phyloP scores from a whole-genome alignment of 1,140 invertebrate species.

The Battus philenor region DNA sequence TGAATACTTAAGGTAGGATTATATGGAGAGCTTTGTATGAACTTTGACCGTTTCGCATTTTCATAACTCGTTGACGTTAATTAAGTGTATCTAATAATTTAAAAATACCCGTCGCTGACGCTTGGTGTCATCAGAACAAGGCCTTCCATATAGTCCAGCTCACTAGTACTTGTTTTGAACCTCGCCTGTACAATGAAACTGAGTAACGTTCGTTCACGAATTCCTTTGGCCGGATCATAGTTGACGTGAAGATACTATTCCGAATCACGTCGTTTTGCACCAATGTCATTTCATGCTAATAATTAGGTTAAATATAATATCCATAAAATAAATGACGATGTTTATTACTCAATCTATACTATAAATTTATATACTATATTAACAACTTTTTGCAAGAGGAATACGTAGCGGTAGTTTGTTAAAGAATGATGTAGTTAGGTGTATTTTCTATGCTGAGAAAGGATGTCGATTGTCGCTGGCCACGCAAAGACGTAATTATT shows the following conservation, averaged over 20 bases:
- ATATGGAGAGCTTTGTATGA: constrained; percentile 21
- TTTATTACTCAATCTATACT: constrained; percentile 13
- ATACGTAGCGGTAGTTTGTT: constrained; percentile 7
- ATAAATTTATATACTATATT: constrained; percentile 11
- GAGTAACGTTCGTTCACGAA: constrained; percentile 51
- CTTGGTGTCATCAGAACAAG: constrained; percentile 2
- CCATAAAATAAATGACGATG: constrained; percentile 9
- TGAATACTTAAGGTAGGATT: constrained; percentile 22
- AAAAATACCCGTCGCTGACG: not conserved
- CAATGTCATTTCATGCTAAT: constrained; percentile 14
- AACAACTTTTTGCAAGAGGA: constrained; percentile 15
- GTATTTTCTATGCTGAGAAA: constrained; percentile 14
- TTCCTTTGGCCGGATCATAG: constrained; percentile 25
- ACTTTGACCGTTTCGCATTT: constrained; percentile 1
- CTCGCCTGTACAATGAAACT: constrained; percentile 50
- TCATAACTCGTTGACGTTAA: not conserved
- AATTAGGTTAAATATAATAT: constrained; percentile 10
- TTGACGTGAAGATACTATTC: not conserved
- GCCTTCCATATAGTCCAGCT: constrained; percentile 13
- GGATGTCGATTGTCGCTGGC: constrained; percentile 8
- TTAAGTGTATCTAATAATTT: not conserved
- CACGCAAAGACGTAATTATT: constrained; percentile 5
- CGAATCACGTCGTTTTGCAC: constrained; percentile 2
- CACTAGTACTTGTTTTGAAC: constrained; percentile 48
- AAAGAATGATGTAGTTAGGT: constrained; percentile 11